A percentile compares a stretch with the other conserved stretches of the same genome.
Conservation (phyloP, 2,113 vertebrate genomes). For the Salvator merianae region DNA sequence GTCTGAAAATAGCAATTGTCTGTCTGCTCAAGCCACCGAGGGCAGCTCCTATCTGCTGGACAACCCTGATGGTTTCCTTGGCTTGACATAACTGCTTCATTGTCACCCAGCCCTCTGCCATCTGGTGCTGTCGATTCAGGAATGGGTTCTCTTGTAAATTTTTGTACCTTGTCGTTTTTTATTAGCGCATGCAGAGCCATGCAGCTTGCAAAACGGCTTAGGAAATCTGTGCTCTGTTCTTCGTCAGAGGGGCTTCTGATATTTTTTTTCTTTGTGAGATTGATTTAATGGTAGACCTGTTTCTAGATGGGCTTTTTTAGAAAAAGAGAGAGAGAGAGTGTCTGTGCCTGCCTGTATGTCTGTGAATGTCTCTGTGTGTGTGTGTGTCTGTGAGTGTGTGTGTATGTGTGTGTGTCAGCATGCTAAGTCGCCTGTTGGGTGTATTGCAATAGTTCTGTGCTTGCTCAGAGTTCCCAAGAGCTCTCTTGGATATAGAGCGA, state of each 20-base stretch:
- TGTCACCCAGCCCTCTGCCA: constrained; percentile 50
- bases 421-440: too few relatives aligned
- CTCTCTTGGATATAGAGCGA: too few relatives aligned
- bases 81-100: constrained; percentile 46
- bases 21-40: background rate
- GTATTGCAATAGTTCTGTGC: too few relatives aligned
- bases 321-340: too few relatives aligned
- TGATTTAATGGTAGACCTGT: background rate
- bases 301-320: background rate
- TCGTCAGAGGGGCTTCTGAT: background rate
- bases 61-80: constrained; percentile 7
- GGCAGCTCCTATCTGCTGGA: background rate
- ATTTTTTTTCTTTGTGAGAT: background rate
- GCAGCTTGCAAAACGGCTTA: constrained; percentile 8
- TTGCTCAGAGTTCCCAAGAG: too few relatives aligned
- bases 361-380: too few relatives aligned
- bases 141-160: constrained; percentile 53
- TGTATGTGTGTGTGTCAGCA: too few relatives aligned
- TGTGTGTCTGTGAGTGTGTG: too few relatives aligned
- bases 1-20: background rate
- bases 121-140: constrained; percentile 70
- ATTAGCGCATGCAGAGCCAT: constrained; percentile 37
- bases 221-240: constrained; percentile 14
- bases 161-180: constrained; percentile 42
- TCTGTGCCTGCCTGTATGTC: too few relatives aligned